Evolutionary conservation across 2,888 invertebrate genomes (phyloP), one percentile per base, ranked within the genome.

Genomic region (Drosophila macrospina): DNA sequence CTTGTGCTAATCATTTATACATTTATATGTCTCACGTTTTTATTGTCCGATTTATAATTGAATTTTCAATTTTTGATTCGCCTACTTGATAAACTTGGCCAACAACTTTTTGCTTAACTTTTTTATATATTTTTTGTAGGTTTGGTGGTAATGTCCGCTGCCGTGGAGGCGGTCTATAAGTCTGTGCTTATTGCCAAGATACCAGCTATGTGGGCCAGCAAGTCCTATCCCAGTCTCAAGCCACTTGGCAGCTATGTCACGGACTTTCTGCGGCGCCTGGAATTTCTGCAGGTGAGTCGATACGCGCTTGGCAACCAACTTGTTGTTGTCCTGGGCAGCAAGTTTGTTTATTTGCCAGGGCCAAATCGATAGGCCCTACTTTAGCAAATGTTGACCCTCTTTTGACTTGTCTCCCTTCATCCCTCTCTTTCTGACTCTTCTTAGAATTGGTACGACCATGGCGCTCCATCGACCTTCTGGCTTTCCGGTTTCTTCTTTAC

Each of bases 401-500:
- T 57, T 44, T 20, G 20, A 3, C 3, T 2, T 20, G 1, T 20
- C 20, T 20, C 1, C 1, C 20, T 20, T 3, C 20, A 1, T 20
- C 20, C 2, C 20, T 20, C 20, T 20, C 59, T 34, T 42, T n/a
- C 10, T 6, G n/a, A n/a, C 7, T 8, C 4, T 13, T n/a, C 16
- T 0, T 44, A 91, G 92, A 69, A 85, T 87, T 98, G 98, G 98
- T 97, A 94, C 90, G 94, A 96, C 20, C 89, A 94, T 59, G 97
- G 97, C 0, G 96, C 97, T 4, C 98, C 98, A 0, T 74, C 93
- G 0, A 94, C 95, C 42, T 98, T 96, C 92, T 98, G 98, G 98
- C 90, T 98, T 34, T 96, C 98, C 0, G 98, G 98, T 0, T 98
- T 98, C 92, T 98, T 95, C 93, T 98, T 98, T 91, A 98, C 98